Evolutionary conservation across 2,113 vertebrate species (phyloP).

Genomic region (Epinephelus lanceolatus): DNA sequence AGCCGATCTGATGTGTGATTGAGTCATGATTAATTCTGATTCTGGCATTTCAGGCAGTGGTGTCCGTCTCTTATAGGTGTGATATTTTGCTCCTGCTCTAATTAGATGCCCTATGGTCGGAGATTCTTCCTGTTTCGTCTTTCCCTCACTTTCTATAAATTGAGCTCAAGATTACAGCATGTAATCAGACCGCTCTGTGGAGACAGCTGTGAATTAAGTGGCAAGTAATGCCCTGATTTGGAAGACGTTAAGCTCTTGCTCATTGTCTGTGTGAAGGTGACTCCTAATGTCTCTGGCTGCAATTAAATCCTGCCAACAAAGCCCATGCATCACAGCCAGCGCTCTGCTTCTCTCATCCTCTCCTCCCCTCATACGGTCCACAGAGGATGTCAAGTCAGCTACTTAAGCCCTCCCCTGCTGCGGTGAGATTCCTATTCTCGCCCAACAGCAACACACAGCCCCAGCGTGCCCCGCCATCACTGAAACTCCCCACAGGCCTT

Average conservation of each 20-base stretch:
- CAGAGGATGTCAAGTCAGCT: conserved; percentile 44
- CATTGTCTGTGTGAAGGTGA: conserved; percentile 73
- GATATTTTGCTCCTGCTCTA: neutral
- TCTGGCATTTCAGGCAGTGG: neutral
- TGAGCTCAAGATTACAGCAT: conserved; percentile 53
- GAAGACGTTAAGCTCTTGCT: conserved; percentile 52
- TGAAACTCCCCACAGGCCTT: conserved; percentile 18
- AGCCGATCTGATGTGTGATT: neutral
- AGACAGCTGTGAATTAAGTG: conserved; percentile 52
- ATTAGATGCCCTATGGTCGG: neutral
- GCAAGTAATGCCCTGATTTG: conserved; percentile 56
- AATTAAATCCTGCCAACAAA: conserved; percentile 66
- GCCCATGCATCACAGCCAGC: conserved; percentile 32
- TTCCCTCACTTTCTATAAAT: conserved; percentile 37
- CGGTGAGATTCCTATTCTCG: conserved; percentile 19
- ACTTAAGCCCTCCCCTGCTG: conserved; percentile 40
- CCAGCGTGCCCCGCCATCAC: neutral
- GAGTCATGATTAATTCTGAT: neutral
- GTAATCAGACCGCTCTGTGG: conserved; percentile 50
- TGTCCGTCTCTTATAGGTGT: neutral
- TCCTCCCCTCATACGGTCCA: conserved; percentile 23
- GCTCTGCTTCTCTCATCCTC: conserved; percentile 36
- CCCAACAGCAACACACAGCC: conserved; percentile 7
- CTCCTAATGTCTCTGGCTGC: conserved; percentile 52
- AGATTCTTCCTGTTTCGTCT: conserved; percentile 4